Base-by-base conservation (phyloP, 2,113 vertebrate species). In the Zingel zingel region DNA sequence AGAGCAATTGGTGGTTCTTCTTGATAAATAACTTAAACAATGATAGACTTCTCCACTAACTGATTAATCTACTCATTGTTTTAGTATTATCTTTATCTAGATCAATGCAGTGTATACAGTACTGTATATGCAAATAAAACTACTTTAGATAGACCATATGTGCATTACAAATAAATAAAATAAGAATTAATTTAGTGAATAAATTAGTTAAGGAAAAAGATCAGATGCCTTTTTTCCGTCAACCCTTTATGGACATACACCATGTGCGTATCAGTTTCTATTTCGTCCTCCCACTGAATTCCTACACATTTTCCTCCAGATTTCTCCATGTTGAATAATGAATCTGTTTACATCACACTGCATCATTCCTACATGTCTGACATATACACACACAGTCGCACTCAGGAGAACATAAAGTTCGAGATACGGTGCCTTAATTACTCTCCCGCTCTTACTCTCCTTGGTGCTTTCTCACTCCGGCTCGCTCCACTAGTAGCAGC, bases 371-470 rank as follows among this genome's bases (percentile, higher is more conserved):
- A 21, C 12, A 6, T 80, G 47, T 56, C 30, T 77, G 56, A 47
- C 18, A 67, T 18, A 66, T 21, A 54, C 18, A 59, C 65, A 27
- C 43, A 50, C 21, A 30, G 21, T 27, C 12, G 25, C 19, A 78
- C 50, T 57, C 73, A 68, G 4, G 23, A 62, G 83, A 83, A 64
- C 65, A 62, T 65, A 43, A 63, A 39, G 63, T 54, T 82, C 12
- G 74, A 10, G 61, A 79, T 72, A 63, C 21, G 0, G 57, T 30
- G 27, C 83, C 25, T 79, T 91, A 85, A 90, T 92, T 87, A 86
- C 79, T 81, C 62, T 84, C 62, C 61, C 0, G 48, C 76, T 88
- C 63, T 23, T 19, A 27, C 64, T 73, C 56, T 81, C 57, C 51
- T 66, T 43, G 18, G 19, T 54, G 21, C 63, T 63, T 66, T 75